Base-by-base conservation (phyloP, 2,113 vertebrate species). In the Chionomys nivalis region DNA sequence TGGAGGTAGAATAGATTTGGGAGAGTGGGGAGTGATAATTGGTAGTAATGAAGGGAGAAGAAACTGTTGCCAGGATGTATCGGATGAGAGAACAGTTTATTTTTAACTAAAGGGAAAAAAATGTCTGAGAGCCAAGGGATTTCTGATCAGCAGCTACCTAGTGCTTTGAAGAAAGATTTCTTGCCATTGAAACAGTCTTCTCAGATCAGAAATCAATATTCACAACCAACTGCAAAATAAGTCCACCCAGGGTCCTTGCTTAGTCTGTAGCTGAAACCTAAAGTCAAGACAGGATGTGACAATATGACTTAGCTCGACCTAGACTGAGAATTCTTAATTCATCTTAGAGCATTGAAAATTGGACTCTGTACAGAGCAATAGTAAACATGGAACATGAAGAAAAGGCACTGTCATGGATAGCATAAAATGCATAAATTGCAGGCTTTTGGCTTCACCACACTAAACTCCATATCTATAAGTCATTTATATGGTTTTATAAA, bases 121-220 rank as follows among this genome's bases (percentile, higher is more conserved):
- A 90, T 21, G 5, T 63, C 39, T 44, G 70, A 33, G 10, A 75
- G 24, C 44, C 4, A 4, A 65, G 16, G 10, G 13, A n/a, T 13
- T 8, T 86, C 14, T 89, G 72, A 78, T 77, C 28, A 91, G 89
- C 94, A 87, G 55, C 31, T 81, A 94, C 76, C 85, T 49, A 86
- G 94, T 55, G 33, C 63, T 61, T 90, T 2, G 0, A 85, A 68
- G 82, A 92, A 96, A 97, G 79, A 58, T 85, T 94, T 92, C 95
- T 81, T 31, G 47, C 87, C 83, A 42, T 47, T 66, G 75, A 94
- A 97, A 91, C 49, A 72, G 52, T 93, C 79, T 92, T 95, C 87
- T 95, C 55, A 85, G 85, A 91, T 95, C 58, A 90, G 98, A 91
- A 97, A 58, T 79, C 65, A 96, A 42, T 33, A 14, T 83, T 89